Evolutionary conservation across 1,140 invertebrate genomes (phyloP).

Genomic region (Lepidurus arcticus): DNA sequence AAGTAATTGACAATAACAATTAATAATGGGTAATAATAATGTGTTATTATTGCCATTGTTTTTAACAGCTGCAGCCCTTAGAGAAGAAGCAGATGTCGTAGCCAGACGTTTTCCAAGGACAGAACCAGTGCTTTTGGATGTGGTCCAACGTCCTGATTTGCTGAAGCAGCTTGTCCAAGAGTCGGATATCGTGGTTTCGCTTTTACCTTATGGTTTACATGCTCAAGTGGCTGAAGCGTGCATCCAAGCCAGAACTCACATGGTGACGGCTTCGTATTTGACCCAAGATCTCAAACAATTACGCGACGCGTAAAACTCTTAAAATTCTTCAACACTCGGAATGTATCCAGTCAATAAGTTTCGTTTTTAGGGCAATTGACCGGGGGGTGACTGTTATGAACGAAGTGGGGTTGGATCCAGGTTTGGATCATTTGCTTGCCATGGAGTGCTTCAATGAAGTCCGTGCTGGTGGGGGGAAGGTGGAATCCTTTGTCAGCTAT

Average conservation of each 20-base stretch:
- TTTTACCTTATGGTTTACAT: slow-evolving; percentile 90
- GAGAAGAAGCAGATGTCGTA: slow-evolving; percentile 78
- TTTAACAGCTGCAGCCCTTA: slow-evolving; percentile 69
- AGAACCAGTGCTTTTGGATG: slow-evolving; percentile 72
- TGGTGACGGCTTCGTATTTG: slow-evolving; percentile 96
- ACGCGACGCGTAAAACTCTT: slow-evolving; percentile 62
- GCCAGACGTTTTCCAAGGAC: slow-evolving; percentile 71
- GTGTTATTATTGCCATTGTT: background rate
- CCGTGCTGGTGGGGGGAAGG: slow-evolving; percentile 68
- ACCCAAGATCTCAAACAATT: slow-evolving; percentile 73
- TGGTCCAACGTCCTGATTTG: slow-evolving; percentile 62
- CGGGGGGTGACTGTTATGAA: slow-evolving; percentile 87
- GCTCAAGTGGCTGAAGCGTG: slow-evolving; percentile 76
- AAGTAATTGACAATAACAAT: no score
- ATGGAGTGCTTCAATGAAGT: slow-evolving; percentile 93
- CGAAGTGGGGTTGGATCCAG: slow-evolving; percentile 95
- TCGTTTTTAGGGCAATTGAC: slow-evolving; percentile 61
- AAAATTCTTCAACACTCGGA: background rate
- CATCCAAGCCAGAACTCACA: slow-evolving; percentile 74
- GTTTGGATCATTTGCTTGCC: slow-evolving; percentile 94
- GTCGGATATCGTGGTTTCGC: slow-evolving; percentile 78
- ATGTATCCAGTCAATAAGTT: slow-evolving; percentile 30
- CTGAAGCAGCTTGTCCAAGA: slow-evolving; percentile 64
- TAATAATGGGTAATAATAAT: slow-evolving; percentile 26
- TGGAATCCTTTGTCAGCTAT: slow-evolving; percentile 93